A percentile compares a stretch with the other conserved stretches of the same genome.
Evolutionary conservation across 2,797 vertebrate species (phyloP).

Genomic region (Meda fulgida): DNA sequence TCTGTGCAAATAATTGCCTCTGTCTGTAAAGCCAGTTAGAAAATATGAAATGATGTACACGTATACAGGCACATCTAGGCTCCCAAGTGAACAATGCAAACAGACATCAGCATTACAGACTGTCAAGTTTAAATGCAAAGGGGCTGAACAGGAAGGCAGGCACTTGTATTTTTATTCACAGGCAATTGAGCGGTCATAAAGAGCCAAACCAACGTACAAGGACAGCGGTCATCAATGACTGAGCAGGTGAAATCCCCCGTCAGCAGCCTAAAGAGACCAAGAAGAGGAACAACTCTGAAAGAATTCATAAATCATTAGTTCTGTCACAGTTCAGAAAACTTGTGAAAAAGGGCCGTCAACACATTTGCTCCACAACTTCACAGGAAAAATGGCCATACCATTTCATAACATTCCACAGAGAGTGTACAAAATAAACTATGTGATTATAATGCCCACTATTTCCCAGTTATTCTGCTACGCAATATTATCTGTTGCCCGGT

Average conservation of each 20-base stretch:
- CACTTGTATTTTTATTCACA: conserved; percentile 56
- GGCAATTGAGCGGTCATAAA: conserved; percentile 54
- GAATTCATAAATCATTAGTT: conserved; percentile 26
- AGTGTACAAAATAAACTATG: neutral
- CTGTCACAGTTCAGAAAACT: conserved; percentile 17
- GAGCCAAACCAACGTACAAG: conserved; percentile 60
- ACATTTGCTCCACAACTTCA: conserved; percentile 19
- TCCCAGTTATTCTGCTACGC: conserved; percentile 2
- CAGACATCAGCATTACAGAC: conserved; percentile 6
- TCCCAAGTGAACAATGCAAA: neutral
- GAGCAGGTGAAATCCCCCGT: conserved; percentile 43
- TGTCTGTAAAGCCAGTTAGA: neutral
- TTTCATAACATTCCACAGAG: conserved; percentile 19
- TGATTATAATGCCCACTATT: neutral
- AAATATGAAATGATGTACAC: neutral
- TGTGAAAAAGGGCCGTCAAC: neutral
- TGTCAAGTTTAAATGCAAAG: conserved; percentile 65
- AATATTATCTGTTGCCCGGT: conserved; percentile 26
- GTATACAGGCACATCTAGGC: neutral
- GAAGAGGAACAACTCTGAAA: conserved; percentile 6
- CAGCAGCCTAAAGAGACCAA: neutral
- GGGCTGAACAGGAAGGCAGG: conserved; percentile 51
- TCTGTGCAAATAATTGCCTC: neutral
- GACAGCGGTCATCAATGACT: conserved; percentile 53
- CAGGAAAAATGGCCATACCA: neutral